Evolutionary conservation across 2,797 vertebrate species (phyloP).

Genomic region (Eidolon dupreanum): DNA sequence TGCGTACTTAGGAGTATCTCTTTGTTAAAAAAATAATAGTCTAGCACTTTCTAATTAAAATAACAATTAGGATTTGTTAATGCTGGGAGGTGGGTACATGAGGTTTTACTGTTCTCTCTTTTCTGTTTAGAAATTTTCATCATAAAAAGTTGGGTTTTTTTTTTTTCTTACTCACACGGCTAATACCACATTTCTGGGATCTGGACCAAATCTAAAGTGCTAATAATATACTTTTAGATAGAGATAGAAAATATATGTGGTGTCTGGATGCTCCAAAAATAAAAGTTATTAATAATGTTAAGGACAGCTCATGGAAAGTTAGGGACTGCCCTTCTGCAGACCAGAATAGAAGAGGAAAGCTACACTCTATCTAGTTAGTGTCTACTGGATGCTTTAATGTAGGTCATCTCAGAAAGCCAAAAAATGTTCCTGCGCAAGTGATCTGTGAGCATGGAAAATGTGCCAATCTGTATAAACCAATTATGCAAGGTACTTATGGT

Average conservation of each 20-base stretch:
- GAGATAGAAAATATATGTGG: neutral
- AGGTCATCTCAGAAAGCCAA: neutral
- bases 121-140: conserved; percentile 44
- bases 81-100: neutral
- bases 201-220: conserved; percentile 20
- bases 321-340: neutral
- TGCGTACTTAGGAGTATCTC: neutral
- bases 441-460: neutral
- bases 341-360: neutral
- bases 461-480: neutral
- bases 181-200: conserved; percentile 5
- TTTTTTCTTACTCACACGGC: neutral
- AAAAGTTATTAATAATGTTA: neutral
- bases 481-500: neutral
- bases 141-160: neutral
- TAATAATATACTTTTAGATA: neutral
- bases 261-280: neutral
- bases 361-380: neutral
- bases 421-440: neutral
- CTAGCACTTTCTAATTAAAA: conserved; percentile 33
- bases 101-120: conserved; percentile 3
- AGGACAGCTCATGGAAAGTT: neutral
- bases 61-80: conserved; percentile 1
- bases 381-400: neutral
- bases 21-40: neutral